Base-by-base conservation (phyloP, 1,140 invertebrate species). In the Helicoverpa zea region DNA sequence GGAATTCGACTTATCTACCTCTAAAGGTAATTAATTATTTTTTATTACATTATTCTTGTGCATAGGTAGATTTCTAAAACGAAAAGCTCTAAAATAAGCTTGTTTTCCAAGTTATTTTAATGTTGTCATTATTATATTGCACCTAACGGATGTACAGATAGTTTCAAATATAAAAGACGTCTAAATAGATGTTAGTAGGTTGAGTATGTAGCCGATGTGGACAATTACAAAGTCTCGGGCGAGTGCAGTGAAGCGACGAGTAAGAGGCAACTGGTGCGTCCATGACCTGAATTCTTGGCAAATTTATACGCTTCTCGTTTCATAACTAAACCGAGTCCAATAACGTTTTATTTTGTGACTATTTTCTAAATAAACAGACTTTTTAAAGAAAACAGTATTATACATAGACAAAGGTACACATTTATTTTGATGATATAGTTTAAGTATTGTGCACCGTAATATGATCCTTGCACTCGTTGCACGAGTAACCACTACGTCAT, bases 1-100 rank as follows among this genome's bases (percentile, higher is more conserved):
- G 68, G 97, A 97, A 43, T 93, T 98, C 23, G 97, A 97, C 61
- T 95, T 98, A 73, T 92, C 91, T 77, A 93, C 92, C 30, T 93
- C 94, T 66, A 91, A 90, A 93, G 93, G 95, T 95, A 91, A 91
- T 73, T 18, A 29, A 5, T 52, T 30, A 9, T 9, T 5, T 72
- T 54, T 72, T 12, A n/a, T 30, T 54, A 70, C 54, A 30, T 23
- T 54, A 2, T n/a, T 10, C 14, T 4, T 3, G 0, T 7, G 2
- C 11, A 9, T 16, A 64, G 63, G 3, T 30, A 3, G 11, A 13
- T 61, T 4, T 43, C 35, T 35, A 35, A 35, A 35, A 43, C 5
- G 3, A 43, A 43, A 43, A 43, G 35, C 35, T 43, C 35, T 43
- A 43, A 43, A 43, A 3, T 3, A 35, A 35, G 35, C 5, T 58